Conservation (phyloP, 2,113 vertebrate species). For the Dasyornis broadbenti region DNA sequence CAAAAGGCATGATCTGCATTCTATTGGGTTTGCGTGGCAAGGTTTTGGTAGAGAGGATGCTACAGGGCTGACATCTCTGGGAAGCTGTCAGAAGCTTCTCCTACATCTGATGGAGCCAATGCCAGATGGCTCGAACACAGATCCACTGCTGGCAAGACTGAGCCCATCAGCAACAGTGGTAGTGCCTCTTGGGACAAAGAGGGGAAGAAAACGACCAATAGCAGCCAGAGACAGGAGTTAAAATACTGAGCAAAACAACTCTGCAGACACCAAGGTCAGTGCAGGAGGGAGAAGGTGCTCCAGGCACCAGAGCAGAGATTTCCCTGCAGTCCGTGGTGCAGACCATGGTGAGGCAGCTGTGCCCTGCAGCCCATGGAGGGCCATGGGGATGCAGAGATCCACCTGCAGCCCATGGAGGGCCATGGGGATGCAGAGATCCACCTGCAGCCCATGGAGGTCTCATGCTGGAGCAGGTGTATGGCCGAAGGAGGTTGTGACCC, state of each 20-base stretch:
- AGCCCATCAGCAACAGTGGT: background rate
- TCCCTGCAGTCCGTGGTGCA: background rate
- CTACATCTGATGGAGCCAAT: rapidly evolving
- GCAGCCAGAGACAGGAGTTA: background rate
- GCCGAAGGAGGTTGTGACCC: background rate
- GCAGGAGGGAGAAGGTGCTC: rapidly evolving
- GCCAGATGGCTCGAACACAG: background rate
- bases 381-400: rapidly evolving
- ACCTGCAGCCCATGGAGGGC: background rate
- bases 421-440: too few relatives aligned
- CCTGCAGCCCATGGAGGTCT: background rate
- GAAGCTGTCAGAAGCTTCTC: background rate
- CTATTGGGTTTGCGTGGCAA: background rate
- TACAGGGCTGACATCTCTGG: background rate
- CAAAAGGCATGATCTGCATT: background rate
- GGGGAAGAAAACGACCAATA: background rate
- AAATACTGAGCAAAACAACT: background rate
- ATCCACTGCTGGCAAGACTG: background rate
- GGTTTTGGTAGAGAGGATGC: background rate
- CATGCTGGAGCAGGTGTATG: background rate
- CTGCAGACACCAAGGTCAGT: background rate
- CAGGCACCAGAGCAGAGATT: background rate
- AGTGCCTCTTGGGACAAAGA: background rate
- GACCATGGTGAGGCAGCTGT: background rate
- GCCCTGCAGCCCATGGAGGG: background rate